Percentiles rank a stretch among this genome's conserved stretches.
Evolutionary conservation across 1,140 invertebrate species (phyloP).

Genomic region (Bombus breviceps): DNA sequence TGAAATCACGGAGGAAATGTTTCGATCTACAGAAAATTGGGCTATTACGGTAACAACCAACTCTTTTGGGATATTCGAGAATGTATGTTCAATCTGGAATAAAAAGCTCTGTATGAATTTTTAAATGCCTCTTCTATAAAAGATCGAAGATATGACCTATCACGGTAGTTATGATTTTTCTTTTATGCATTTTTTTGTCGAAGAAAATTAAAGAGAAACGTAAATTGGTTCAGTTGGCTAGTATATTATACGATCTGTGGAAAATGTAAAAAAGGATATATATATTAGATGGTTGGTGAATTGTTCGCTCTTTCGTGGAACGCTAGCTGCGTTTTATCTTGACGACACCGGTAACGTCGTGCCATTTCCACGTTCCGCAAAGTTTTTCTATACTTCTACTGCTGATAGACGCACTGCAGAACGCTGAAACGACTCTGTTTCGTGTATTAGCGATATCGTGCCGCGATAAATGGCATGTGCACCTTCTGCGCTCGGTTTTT

Average conservation of each 20-base stretch:
- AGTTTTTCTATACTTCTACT: conserved; percentile 5
- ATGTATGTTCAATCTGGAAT: no score
- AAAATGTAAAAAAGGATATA: not conserved
- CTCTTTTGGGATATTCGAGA: no score
- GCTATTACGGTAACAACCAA: no score
- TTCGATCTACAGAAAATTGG: no score
- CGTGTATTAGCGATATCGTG: conserved; percentile 12
- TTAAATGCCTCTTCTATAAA: not conserved
- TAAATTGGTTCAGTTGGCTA: no score
- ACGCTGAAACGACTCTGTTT: conserved; percentile 29
- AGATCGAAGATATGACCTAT: not conserved
- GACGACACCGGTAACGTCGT: conserved; percentile 51
- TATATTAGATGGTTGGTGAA: conserved; percentile 32
- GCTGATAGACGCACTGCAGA: conserved; percentile 44
- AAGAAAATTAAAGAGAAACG: conserved; percentile 10
- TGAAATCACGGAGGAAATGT: no score
- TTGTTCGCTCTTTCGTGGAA: conserved; percentile 56
- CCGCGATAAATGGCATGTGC: not conserved
- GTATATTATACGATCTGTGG: conserved; percentile 9
- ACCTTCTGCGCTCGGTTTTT: not conserved
- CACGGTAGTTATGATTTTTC: not conserved
- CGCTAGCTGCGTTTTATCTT: conserved; percentile 68
- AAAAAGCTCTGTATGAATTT: not conserved
- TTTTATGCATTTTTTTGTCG: not conserved
- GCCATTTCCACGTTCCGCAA: conserved; percentile 49